Conservation (phyloP, 2,797 vertebrate species). For the Columba guinea region DNA sequence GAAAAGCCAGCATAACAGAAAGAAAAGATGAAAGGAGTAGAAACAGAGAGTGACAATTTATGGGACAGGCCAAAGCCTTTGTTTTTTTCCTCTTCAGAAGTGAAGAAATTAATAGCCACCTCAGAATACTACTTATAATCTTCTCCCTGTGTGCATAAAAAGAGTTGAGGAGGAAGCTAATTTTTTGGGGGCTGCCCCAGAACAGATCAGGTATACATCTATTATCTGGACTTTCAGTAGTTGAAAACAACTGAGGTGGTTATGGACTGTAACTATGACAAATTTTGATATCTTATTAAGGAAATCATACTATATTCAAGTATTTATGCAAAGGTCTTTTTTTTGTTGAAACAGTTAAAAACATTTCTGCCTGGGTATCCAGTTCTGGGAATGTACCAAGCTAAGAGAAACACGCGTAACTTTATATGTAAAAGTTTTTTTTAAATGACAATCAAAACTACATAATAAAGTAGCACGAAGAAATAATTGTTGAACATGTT, state of each 20-base stretch:
- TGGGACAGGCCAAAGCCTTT: neutral
- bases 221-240: neutral
- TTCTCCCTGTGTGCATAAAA: neutral
- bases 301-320: neutral
- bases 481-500: accelerated
- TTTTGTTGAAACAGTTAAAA: neutral
- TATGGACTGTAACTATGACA: neutral
- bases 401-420: neutral
- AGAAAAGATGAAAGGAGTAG: neutral
- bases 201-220: neutral
- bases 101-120: neutral
- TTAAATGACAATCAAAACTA: neutral
- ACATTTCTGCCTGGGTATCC: neutral
- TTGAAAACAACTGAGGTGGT: neutral
- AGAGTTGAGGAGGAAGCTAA: neutral
- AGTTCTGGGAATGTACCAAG: neutral
- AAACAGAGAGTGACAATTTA: neutral
- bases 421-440: neutral
- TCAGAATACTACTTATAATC: neutral
- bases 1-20: neutral
- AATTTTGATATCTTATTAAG: neutral
- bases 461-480: neutral
- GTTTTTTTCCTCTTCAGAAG: neutral
- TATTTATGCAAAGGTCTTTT: neutral
- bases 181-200: neutral